Evolutionary conservation across 2,113 vertebrate genomes (phyloP).

Genomic region (Corapipo altera): DNA sequence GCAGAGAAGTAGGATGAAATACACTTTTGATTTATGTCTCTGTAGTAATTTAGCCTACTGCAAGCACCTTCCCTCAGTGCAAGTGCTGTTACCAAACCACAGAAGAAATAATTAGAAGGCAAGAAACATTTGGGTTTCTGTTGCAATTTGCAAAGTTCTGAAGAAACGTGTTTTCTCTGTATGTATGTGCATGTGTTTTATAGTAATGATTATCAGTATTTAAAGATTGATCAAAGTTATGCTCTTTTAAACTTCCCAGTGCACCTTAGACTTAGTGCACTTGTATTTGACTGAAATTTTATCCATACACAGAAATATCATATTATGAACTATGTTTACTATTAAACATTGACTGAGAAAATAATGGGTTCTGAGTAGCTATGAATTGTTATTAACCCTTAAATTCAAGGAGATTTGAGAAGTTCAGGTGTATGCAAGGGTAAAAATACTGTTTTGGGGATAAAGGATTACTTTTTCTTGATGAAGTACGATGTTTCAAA

Average conservation of each 20-base stretch:
- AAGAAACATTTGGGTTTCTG: neutral
- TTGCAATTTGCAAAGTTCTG: neutral
- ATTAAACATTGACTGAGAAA: neutral
- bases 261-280: neutral
- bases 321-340: neutral
- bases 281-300: neutral
- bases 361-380: neutral
- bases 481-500: neutral
- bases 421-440: neutral
- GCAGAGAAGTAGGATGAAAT: neutral
- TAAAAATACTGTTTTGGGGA: neutral
- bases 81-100: neutral
- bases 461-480: neutral
- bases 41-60: neutral
- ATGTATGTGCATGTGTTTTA: neutral
- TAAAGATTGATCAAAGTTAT: neutral
- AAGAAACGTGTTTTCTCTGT: neutral
- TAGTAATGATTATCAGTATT: neutral
- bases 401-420: neutral
- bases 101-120: slow-evolving; percentile 22
- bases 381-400: neutral
- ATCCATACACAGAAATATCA: neutral
- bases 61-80: neutral
- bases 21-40: neutral
- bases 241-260: neutral